Conservation (phyloP, 2,113 vertebrate genomes). For the Thryonomys swinderianus region DNA sequence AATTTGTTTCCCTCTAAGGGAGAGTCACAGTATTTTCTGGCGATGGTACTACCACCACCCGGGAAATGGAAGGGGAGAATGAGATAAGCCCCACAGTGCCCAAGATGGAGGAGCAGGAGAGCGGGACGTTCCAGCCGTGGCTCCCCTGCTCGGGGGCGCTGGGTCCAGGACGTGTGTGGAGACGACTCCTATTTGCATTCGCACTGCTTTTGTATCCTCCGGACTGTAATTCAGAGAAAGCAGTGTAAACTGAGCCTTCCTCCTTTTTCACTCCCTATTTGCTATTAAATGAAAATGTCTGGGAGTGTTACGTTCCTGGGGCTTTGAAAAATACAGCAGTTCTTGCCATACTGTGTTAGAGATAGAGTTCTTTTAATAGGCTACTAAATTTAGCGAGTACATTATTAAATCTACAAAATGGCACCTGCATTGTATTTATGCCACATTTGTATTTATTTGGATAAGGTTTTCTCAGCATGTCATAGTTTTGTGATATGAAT, state of each 20-base stretch:
- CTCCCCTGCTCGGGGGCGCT: not conserved
- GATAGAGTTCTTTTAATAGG: not conserved
- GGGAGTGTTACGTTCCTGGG: not conserved
- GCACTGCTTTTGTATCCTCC: not conserved
- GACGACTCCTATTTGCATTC: not conserved
- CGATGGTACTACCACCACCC: not conserved
- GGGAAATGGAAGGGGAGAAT: not conserved
- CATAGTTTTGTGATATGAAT: constrained; percentile 13
- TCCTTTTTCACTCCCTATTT: not conserved
- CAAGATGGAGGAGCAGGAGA: not conserved
- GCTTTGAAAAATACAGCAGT: not conserved
- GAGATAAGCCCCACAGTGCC: not conserved
- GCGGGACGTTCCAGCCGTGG: not conserved
- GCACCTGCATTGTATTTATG: not conserved
- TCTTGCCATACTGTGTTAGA: not conserved
- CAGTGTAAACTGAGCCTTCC: not conserved
- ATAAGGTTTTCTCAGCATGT: constrained; percentile 20
- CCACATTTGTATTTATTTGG: constrained; percentile 27
- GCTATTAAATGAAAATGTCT: not conserved
- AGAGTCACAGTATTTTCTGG: not conserved
- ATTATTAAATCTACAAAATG: not conserved
- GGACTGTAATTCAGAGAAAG: not conserved
- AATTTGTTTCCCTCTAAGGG: not conserved
- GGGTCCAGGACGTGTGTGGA: not conserved
- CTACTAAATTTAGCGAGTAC: not conserved